A percentile compares a stretch with the other conserved stretches of the same genome.
Evolutionary conservation across 2,113 vertebrate species (phyloP).

Genomic region (Lathamus discolor): DNA sequence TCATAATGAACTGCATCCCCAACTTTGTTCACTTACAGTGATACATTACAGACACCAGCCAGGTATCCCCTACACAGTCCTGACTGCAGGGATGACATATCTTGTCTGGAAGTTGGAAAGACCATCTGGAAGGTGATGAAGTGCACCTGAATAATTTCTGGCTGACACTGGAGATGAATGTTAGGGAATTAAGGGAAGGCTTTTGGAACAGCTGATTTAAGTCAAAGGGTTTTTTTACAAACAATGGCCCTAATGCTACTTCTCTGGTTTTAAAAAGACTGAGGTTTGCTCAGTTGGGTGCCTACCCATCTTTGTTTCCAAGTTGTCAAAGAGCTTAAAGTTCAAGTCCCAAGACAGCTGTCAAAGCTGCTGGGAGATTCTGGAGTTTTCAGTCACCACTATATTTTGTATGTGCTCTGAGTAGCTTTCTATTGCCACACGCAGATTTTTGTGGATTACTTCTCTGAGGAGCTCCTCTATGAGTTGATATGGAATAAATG

Average conservation of each 20-base stretch:
- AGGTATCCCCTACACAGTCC: background rate
- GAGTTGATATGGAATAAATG: background rate
- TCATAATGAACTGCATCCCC: background rate
- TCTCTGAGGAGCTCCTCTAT: background rate
- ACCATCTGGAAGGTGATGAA: background rate
- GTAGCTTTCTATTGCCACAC: background rate
- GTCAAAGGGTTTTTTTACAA: background rate
- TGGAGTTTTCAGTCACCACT: background rate
- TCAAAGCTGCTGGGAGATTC: background rate
- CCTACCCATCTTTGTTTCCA: background rate
- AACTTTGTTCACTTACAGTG: background rate
- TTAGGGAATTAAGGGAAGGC: background rate
- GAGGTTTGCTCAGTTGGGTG: background rate
- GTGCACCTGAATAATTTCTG: background rate
- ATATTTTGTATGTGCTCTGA: background rate
- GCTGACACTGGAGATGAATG: background rate
- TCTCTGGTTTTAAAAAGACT: background rate
- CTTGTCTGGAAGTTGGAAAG: background rate
- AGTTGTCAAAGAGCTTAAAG: background rate
- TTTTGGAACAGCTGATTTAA: background rate
- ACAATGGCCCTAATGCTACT: background rate
- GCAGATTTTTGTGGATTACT: background rate
- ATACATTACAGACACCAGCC: background rate
- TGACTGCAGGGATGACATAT: background rate
- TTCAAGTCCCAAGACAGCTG: background rate